phyloP scores from a whole-genome alignment of 2,888 invertebrate genomes.

The Prosapia bicincta region DNA sequence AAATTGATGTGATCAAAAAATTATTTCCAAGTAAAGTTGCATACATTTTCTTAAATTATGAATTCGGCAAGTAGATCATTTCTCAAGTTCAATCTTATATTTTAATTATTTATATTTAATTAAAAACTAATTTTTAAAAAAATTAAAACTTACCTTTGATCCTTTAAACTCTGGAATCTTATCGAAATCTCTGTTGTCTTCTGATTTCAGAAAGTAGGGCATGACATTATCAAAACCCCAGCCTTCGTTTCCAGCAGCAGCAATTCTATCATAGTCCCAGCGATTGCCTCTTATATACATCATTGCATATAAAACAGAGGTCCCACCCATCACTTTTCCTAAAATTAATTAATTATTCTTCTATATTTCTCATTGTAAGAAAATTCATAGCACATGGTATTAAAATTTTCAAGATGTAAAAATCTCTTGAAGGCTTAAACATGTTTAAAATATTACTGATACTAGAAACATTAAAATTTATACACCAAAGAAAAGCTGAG shows the following conservation, averaged over 20 bases:
- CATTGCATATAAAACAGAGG: constrained; percentile 12
- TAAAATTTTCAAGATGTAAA: too few relatives aligned
- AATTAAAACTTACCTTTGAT: constrained; percentile 44
- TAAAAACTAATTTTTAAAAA: neutral
- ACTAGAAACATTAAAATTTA: too few relatives aligned
- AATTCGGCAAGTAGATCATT: too few relatives aligned
- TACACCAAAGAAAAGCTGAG: too few relatives aligned
- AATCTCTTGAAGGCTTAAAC: too few relatives aligned
- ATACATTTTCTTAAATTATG: too few relatives aligned
- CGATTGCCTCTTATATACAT: constrained; percentile 1
- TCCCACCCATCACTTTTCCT: constrained; percentile 24
- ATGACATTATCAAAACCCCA: neutral
- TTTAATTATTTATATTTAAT: neutral
- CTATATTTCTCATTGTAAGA: too few relatives aligned
- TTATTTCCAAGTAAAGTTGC: too few relatives aligned
- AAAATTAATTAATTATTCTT: too few relatives aligned
- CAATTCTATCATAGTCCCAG: constrained; percentile 9
- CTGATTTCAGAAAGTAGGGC: neutral
- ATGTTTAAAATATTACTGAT: too few relatives aligned
- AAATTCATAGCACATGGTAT: too few relatives aligned
- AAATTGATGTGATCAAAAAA: too few relatives aligned
- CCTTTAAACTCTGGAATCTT: constrained; percentile 56
- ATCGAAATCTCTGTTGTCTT: neutral
- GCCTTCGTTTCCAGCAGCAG: neutral
- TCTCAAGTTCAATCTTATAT: neutral